Evolutionary conservation across 2,113 vertebrate genomes (phyloP).

Genomic region (Megaceryle torquata): DNA sequence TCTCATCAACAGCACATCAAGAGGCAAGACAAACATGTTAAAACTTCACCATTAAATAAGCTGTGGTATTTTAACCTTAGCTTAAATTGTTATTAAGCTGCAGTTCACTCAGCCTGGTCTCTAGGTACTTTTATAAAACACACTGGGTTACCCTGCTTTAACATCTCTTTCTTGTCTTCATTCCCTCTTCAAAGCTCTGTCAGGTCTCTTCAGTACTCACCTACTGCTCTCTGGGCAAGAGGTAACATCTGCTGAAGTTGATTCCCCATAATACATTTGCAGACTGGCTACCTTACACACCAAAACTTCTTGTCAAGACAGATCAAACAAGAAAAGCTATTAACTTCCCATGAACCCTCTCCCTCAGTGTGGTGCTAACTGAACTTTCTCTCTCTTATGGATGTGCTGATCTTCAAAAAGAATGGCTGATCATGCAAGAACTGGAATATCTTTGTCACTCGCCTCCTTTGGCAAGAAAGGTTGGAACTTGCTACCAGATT

Average conservation of each 20-base stretch:
- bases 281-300: background rate
- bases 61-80: background rate
- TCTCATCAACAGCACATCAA: background rate
- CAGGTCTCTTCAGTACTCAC: background rate
- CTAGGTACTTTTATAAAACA: background rate
- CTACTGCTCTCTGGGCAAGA: background rate
- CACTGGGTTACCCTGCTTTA: background rate
- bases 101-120: background rate
- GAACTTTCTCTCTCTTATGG: background rate
- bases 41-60: background rate
- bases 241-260: background rate
- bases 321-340: background rate
- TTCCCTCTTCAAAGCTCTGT: background rate
- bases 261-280: background rate
- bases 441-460: background rate
- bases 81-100: background rate
- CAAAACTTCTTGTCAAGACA: background rate
- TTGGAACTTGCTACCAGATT: background rate
- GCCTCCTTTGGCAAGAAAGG: background rate
- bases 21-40: background rate
- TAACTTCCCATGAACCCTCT: background rate
- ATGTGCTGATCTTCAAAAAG: background rate
- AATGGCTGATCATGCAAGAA: background rate
- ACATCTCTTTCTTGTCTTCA: background rate
- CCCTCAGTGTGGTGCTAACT: background rate